Evolutionary conservation across 2,113 vertebrate genomes (phyloP).

Genomic region (Alaudala cheleensis): DNA sequence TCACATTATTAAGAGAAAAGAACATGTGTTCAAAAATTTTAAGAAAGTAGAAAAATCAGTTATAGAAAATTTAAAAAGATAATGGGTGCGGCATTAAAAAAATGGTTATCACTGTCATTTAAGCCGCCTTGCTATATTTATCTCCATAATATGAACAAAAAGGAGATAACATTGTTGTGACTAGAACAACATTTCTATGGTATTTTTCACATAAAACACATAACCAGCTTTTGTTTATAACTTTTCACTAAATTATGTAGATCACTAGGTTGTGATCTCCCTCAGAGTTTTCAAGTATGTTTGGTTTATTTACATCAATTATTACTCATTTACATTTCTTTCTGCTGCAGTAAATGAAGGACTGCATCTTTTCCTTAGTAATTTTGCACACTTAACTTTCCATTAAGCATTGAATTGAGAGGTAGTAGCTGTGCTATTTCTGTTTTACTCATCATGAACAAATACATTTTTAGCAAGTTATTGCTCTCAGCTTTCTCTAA

Average conservation of each 20-base stretch:
- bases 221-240: not conserved
- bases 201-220: not conserved
- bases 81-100: not conserved
- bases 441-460: not conserved
- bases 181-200: not conserved
- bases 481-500: not conserved
- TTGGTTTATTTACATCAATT: not conserved
- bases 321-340: not conserved
- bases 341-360: not conserved
- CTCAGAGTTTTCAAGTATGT: not conserved
- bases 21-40: not conserved
- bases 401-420: not conserved
- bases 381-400: slow-evolving; percentile 14
- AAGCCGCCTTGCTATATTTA: not conserved
- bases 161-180: not conserved
- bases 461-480: not conserved
- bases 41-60: not conserved
- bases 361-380: not conserved
- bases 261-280: not conserved
- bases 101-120: not conserved
- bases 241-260: not conserved
- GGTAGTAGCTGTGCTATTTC: not conserved
- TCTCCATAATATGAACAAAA: not conserved
- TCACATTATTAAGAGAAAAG: not conserved
- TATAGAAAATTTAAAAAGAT: not conserved